Base-by-base conservation (phyloP, 2,888 invertebrate genomes). In the Deilephila elpenor region DNA sequence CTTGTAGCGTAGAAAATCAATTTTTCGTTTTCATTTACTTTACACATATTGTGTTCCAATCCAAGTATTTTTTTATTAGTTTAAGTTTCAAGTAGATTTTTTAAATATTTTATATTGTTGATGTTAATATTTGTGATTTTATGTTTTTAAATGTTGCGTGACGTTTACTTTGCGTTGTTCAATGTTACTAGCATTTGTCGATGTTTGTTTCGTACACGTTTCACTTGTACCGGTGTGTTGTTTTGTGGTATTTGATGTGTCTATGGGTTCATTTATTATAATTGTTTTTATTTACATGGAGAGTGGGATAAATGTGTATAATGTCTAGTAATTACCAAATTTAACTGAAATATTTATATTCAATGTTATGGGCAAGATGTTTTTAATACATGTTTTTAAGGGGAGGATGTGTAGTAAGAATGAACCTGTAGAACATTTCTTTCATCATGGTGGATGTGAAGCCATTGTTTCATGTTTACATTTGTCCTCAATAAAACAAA, bases 1-100 rank as follows among this genome's bases (percentile, higher is more conserved):
- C 64, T 37, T 59, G 20, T 44, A 72, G 64, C 62, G 32, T 67
- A 64, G n/a, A 53, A 5, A 5, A n/a, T 53, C 51, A 32, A 53
- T 56, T 11, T 11, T 37, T 60, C 60, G 4, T 20, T 34, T 20
- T 25, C 7, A 32, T 37, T 61, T 70, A 29, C 19, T 64, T 25
- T 71, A 60, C 32, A 60, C 67, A 51, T 25, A 67, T 20, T 67
- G 67, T 67, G 67, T 67, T 67, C 25, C 37, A 51, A 44, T 51
- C 67, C 25, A 17, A 67, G 25, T 44, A 25, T 51, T 51, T 51
- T 67, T 25, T n/a, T n/a, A n/a, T 14, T 25, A 5, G 20, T 67
- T 67, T 25, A 14, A 14, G 5, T 25, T 51, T 51, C 19, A n/a
- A 34, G 14, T 62, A 62, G 1, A 25, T 17, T 44, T 44, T 64